Conservation (phyloP, 2,888 invertebrate species). For the Hemistola chrysoprasaria region DNA sequence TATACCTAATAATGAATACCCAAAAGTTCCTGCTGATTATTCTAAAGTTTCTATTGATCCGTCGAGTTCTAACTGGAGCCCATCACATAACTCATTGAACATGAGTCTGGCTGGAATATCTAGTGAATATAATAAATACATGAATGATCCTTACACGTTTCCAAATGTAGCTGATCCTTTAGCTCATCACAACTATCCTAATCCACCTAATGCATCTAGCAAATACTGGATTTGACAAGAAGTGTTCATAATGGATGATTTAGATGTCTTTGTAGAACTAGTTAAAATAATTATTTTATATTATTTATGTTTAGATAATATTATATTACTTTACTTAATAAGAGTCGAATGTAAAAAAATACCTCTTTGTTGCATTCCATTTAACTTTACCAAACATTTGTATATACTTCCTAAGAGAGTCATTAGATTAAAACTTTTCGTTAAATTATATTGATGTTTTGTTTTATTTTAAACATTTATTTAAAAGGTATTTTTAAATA, state of each 20-base stretch:
- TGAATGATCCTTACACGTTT: conserved; percentile 76
- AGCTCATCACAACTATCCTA: conserved; percentile 71
- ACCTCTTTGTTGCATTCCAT: conserved; percentile 76
- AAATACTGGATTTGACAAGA: conserved; percentile 78
- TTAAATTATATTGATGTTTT: conserved; percentile 2
- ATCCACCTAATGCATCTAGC: conserved; percentile 66
- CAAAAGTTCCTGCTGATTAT: conserved; percentile 79
- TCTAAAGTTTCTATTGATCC: conserved; percentile 78
- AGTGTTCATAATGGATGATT: conserved; percentile 19
- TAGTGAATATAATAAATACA: conserved; percentile 76
- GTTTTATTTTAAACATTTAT: conserved; percentile 5
- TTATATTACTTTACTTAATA: conserved; percentile 37
- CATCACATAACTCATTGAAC: conserved; percentile 72
- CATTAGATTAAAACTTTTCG: conserved; percentile 51
- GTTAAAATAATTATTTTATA: conserved; percentile 45
- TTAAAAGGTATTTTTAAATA: no score
- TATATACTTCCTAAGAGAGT: conserved; percentile 64
- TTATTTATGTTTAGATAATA: conserved; percentile 51
- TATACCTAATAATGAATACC: conserved; percentile 77
- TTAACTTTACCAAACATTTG: conserved; percentile 73
- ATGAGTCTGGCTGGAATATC: conserved; percentile 74
- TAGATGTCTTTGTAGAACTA: conserved; percentile 21
- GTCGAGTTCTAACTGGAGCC: conserved; percentile 78
- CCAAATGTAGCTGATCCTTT: conserved; percentile 71
- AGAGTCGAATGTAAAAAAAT: conserved; percentile 56